Base-by-base conservation (phyloP, 2,113 vertebrate genomes). In the Saccopteryx leptura region DNA sequence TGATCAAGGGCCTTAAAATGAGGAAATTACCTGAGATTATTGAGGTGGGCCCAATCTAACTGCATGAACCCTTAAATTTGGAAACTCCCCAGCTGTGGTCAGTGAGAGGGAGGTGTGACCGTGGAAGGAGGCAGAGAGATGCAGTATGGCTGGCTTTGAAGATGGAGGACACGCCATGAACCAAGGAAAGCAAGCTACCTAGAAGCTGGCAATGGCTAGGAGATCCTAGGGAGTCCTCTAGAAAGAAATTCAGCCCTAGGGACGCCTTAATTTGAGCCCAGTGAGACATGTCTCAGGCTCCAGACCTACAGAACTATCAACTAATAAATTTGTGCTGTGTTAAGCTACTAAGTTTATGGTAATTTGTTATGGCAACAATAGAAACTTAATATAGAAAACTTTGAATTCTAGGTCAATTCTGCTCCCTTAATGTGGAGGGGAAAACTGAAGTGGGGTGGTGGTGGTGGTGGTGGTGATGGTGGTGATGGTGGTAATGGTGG, bases 371-470 rank as follows among this genome's bases (percentile, higher is more conserved):
- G 19, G 72, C 28, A 68, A 78, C 4, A 72, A 31, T 7, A 63
- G 52, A 90, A 93, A 91, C 78, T 9, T 1, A 63, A 68, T 50
- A 79, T 0, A 26, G 8, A 9, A 2, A 74, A 56, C 85, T 93
- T 66, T 4, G 3, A 58, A 90, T 93, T 88, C 68, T 93, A 52
- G 66, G 50, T 94, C 65, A 94, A 69, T 24, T 72, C 71, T 91
- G n/a, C 71, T 61, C 84, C 66, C 74, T 71, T 74, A 76, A 68
- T 75, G 33, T n/a, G 0, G 33, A 66, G 15, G 54, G 5, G 46
- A 75, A 76, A 87, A 83, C 65, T 39, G 3, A 63, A 50, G 48
- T 91, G 61, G 52, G 12, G 39, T 4, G 3, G 39, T 26, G 39
- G 39, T 39, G 39, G 39, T 39, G 39, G 3, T 39, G 39, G 39